Conservation (phyloP, 2,888 invertebrate genomes). For the Tridacna crocea region DNA sequence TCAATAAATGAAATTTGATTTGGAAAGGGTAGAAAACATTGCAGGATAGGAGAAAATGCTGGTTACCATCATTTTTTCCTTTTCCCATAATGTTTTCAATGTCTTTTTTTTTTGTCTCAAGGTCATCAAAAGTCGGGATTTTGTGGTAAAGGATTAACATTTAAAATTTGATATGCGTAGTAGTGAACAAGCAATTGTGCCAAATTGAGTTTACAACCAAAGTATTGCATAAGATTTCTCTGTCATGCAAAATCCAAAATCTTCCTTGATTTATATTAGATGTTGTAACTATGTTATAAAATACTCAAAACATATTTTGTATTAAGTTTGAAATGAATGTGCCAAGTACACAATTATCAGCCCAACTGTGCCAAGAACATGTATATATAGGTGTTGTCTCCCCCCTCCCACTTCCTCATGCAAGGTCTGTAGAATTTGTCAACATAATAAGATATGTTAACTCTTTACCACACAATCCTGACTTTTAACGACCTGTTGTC, state of each 20-base stretch:
- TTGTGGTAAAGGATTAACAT: background rate
- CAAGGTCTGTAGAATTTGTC: no score
- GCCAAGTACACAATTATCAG: background rate
- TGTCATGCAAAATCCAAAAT: background rate
- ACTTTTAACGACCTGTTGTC: background rate
- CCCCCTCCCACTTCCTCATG: background rate
- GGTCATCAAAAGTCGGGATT: no score
- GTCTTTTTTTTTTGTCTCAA: no score
- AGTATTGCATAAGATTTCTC: background rate
- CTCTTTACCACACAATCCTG: background rate
- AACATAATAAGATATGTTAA: no score
- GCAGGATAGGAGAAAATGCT: no score
- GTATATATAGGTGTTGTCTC: conserved; percentile 15
- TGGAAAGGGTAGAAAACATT: no score
- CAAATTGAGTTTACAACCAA: conserved; percentile 4
- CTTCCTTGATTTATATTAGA: background rate
- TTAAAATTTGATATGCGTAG: no score
- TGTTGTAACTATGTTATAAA: background rate
- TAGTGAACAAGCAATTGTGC: background rate
- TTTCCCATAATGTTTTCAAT: no score
- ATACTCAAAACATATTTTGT: background rate
- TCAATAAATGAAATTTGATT: no score
- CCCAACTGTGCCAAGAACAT: conserved; percentile 8
- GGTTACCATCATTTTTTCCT: no score
- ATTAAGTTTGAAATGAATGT: background rate